These are phyloP conservation scores for Mamestra configurata DNA, from an alignment of 1,140 invertebrate genomes.

Conservation along the genomic window DNA sequence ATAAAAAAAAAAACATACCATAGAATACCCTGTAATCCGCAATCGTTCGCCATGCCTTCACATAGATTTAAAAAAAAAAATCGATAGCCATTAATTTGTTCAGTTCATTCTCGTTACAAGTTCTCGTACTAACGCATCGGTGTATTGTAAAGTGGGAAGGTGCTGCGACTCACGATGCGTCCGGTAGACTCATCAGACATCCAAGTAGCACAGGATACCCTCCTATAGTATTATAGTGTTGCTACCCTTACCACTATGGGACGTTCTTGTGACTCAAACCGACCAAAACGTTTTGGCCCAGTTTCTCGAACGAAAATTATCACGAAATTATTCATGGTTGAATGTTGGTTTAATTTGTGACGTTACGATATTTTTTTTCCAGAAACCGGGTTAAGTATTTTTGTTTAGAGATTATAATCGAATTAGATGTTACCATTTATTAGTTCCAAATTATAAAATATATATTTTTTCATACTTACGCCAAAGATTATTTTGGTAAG, in stretches of 20 bases:
- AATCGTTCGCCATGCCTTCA: constrained; percentile 38
- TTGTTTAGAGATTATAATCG: not conserved
- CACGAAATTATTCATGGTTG: too few species aligned
- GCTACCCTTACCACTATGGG: not conserved
- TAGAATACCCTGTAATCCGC: not conserved
- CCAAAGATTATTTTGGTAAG: constrained; percentile 28
- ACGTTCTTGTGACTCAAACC: constrained; percentile 29
- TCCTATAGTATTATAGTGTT: constrained; percentile 30
- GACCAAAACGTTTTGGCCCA: not conserved
- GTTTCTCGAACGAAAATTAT: too few species aligned
- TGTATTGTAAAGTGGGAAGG: constrained; percentile 56
- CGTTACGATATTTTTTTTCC: too few species aligned
- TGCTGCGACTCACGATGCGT: constrained; percentile 37
- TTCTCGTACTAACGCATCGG: constrained; percentile 68
- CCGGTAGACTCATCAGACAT: constrained; percentile 19
- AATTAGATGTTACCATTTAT: not conserved
- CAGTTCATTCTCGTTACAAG: constrained; percentile 73
- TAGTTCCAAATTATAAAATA: not conserved
- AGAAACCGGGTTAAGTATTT: too few species aligned
- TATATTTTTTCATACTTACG: not conserved
- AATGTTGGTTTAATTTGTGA: too few species aligned
- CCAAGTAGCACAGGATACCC: constrained; percentile 24
- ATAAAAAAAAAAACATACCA: not conserved
- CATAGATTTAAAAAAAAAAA: constrained; percentile 49
- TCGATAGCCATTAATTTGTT: constrained; percentile 34